Conservation (phyloP, 2,888 invertebrate genomes). For the Drosophila anomelani region DNA sequence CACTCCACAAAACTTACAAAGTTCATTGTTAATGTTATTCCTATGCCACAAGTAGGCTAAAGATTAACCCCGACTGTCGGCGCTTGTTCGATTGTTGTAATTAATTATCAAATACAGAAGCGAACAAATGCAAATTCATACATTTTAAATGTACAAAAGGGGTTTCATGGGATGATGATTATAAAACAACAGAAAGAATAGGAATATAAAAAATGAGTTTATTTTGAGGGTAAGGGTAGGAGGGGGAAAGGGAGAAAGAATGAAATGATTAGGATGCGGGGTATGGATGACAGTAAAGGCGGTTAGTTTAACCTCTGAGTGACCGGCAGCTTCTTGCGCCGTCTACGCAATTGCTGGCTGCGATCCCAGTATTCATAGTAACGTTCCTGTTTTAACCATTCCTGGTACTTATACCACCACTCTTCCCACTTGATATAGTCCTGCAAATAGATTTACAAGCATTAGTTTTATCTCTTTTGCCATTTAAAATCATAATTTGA, state of each 20-base stretch:
- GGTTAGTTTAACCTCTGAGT: slow-evolving; percentile 84
- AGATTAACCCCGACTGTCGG: background rate
- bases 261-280: slow-evolving; percentile 34
- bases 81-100: slow-evolving; percentile 15
- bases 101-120: slow-evolving; percentile 58
- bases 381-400: slow-evolving; percentile 90
- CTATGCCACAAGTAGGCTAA: slow-evolving; percentile 16
- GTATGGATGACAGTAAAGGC: slow-evolving; percentile 28
- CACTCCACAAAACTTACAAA: slow-evolving; percentile 58
- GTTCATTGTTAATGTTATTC: slow-evolving; percentile 40
- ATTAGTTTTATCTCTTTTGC: background rate
- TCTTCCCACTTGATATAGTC: slow-evolving; percentile 97
- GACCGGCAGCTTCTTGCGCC: slow-evolving; percentile 85
- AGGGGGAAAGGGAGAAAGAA: background rate
- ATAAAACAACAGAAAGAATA: slow-evolving; percentile 30
- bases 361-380: slow-evolving; percentile 85
- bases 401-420: slow-evolving; percentile 96
- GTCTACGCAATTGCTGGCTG: slow-evolving; percentile 83
- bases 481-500: background rate
- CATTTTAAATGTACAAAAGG: slow-evolving; percentile 70
- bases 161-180: slow-evolving; percentile 3
- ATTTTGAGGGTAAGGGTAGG: slow-evolving; percentile 8
- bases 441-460: slow-evolving; percentile 75
- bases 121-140: slow-evolving; percentile 69
- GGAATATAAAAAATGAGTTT: slow-evolving; percentile 34